Evolutionary conservation across 2,797 vertebrate species (phyloP).

Genomic region (Emys orbicularis): DNA sequence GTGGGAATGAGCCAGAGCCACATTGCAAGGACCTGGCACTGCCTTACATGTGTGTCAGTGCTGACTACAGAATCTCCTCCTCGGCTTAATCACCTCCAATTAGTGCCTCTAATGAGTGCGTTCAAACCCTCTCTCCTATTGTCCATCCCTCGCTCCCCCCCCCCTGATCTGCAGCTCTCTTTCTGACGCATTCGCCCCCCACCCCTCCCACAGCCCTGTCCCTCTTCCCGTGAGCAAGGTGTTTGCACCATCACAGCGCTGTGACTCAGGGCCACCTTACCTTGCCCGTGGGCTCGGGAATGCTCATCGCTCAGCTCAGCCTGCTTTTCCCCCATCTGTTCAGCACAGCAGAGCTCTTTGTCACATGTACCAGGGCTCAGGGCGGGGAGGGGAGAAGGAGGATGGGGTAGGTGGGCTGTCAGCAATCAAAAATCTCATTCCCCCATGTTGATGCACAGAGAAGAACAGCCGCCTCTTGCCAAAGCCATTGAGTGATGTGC

Average conservation of each 20-base stretch:
- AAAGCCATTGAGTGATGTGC: conserved; percentile 69
- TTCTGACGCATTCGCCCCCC: background rate
- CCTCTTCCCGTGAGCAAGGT: background rate
- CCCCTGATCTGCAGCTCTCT: background rate
- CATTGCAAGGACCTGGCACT: background rate
- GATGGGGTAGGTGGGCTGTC: background rate
- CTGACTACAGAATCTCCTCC: background rate
- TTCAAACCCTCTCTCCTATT: background rate
- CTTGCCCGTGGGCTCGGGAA: background rate
- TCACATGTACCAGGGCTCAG: background rate
- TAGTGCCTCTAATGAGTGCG: background rate
- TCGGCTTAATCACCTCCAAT: conserved; percentile 38
- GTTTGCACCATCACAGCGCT: background rate
- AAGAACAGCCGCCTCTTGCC: conserved; percentile 42
- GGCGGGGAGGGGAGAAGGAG: background rate
- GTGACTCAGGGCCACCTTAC: conserved; percentile 36
- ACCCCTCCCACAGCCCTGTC: background rate
- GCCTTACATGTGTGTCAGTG: conserved; percentile 41
- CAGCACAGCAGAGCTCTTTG: conserved; percentile 26
- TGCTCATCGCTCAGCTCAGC: background rate
- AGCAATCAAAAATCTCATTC: background rate
- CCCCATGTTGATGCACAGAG: background rate
- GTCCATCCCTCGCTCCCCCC: background rate
- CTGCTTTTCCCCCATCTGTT: background rate
- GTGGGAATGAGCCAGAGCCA: background rate